These are phyloP conservation scores for Leuciscus idus DNA, from an alignment of 2,113 vertebrate genomes.

Conservation along the genomic window DNA sequence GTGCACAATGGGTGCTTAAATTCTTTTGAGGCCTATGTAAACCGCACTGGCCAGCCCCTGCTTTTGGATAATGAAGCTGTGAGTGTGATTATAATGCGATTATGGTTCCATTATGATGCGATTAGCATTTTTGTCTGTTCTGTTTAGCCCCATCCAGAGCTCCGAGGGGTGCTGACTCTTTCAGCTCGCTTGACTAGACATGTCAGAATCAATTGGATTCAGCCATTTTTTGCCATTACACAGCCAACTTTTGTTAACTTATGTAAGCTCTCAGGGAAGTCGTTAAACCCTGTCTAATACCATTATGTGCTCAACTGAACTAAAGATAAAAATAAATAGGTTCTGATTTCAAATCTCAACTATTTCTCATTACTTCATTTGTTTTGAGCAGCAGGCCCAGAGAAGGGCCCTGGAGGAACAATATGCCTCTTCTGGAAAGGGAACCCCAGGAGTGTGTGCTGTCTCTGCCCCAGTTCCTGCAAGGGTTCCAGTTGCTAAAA, in stretches of 20 bases:
- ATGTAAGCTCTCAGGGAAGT: constrained; percentile 37
- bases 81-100: constrained; percentile 69
- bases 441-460: constrained; percentile 59
- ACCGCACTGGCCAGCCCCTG: constrained; percentile 45
- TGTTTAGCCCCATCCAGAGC: constrained; percentile 37
- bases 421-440: constrained; percentile 59
- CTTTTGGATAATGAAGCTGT: constrained; percentile 60
- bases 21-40: constrained; percentile 43
- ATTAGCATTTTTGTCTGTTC: constrained; percentile 37
- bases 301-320: neutral
- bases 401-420: constrained; percentile 69
- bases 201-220: constrained; percentile 32
- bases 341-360: neutral
- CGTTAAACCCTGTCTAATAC: neutral
- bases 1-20: constrained; percentile 57
- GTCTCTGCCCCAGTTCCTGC: constrained; percentile 61
- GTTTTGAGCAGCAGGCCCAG: constrained; percentile 65
- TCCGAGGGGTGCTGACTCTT: constrained; percentile 34
- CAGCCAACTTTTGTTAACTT: constrained; percentile 20
- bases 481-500: constrained; percentile 13
- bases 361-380: neutral
- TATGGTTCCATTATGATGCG: constrained; percentile 66
- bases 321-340: neutral
- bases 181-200: constrained; percentile 23
- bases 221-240: constrained; percentile 3